phyloP scores from a whole-genome alignment of 92 coral and sea anemone species.

The Chrysogorgia sp. region DNA sequence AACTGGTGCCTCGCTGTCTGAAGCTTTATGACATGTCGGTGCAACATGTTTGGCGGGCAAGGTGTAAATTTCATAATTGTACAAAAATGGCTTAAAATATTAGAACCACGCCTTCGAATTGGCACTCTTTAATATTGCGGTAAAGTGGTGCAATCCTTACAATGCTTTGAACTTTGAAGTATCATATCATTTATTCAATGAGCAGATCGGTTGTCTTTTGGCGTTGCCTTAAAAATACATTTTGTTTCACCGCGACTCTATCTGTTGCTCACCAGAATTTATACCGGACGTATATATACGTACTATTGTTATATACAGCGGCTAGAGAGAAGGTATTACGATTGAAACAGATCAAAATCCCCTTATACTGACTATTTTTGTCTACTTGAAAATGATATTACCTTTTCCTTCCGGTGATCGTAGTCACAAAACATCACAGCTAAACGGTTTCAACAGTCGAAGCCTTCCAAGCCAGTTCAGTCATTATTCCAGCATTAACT shows the following conservation, averaged over 20 bases:
- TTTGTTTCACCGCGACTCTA: too few species aligned
- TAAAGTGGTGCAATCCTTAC: neutral
- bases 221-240: too few species aligned
- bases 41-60: conserved; percentile 20
- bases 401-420: neutral
- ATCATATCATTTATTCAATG: too few species aligned
- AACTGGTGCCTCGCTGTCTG: conserved; percentile 27
- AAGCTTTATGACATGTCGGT: conserved; percentile 1
- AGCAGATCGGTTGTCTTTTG: too few species aligned
- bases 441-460: too few species aligned
- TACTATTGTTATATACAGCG: too few species aligned
- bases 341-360: neutral
- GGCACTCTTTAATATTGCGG: neutral
- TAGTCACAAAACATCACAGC: neutral
- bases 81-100: neutral
- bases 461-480: too few species aligned
- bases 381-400: neutral
- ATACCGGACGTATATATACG: too few species aligned
- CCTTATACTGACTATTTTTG: neutral
- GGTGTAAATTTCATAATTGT: conserved; percentile 10
- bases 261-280: too few species aligned
- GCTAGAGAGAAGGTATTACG: neutral
- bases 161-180: neutral
- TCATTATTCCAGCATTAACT: too few species aligned
- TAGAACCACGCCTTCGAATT: neutral